These are phyloP conservation scores for Platygyra sinensis DNA, from an alignment of 64 coral and sea anemone genomes.

Conservation along the genomic window DNA sequence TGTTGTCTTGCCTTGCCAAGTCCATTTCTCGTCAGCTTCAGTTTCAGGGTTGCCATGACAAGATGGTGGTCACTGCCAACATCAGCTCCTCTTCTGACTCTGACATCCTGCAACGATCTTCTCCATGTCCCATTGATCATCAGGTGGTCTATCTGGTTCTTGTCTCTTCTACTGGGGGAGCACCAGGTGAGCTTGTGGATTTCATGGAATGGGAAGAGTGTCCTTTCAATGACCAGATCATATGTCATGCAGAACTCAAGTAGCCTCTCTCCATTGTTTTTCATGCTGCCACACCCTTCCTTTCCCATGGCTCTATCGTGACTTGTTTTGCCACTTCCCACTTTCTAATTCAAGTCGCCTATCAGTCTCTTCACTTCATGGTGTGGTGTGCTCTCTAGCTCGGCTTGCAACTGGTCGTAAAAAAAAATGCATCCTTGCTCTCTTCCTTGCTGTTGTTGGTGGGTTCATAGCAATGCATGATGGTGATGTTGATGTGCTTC, in stretches of 20 bases:
- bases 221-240: conserved; percentile 40
- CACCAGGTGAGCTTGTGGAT: conserved; percentile 46
- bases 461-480: conserved; percentile 22
- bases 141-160: conserved; percentile 64
- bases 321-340: conserved; percentile 20
- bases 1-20: background rate
- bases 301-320: conserved; percentile 14
- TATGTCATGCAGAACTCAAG: conserved; percentile 14
- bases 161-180: conserved; percentile 9
- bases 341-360: conserved; percentile 17
- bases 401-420: background rate
- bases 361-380: conserved; percentile 3
- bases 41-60: background rate
- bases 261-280: conserved; percentile 37
- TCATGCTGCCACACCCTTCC: conserved; percentile 11
- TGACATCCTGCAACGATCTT: conserved; percentile 13
- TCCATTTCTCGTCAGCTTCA: background rate
- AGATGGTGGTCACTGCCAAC: conserved; percentile 31
- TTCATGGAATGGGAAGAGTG: conserved; percentile 36
- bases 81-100: conserved; percentile 11
- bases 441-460: conserved; percentile 12
- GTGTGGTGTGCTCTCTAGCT: background rate
- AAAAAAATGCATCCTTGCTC: conserved; percentile 14
- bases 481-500: conserved; percentile 5
- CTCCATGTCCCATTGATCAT: conserved; percentile 38